These are phyloP conservation scores for Drosophila ercepeae DNA, from an alignment of 1,140 invertebrate species.

Conservation along the genomic window DNA sequence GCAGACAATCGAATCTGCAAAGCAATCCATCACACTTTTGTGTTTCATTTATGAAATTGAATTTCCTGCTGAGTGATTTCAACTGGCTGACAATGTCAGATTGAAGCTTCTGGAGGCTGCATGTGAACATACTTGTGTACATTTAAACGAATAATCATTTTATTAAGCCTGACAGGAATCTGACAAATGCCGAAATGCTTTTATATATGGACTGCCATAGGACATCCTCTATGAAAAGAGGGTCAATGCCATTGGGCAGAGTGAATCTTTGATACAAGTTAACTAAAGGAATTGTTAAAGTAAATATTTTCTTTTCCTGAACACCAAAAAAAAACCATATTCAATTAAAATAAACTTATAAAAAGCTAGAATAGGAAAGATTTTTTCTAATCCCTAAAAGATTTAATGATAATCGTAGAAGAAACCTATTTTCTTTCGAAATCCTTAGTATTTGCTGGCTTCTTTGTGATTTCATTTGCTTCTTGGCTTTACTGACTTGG, in stretches of 20 bases:
- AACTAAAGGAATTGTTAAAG: too few relatives aligned
- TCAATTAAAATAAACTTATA: neutral
- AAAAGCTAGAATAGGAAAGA: too few relatives aligned
- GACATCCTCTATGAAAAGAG: neutral
- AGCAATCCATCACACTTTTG: conserved; percentile 38
- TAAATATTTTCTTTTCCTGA: too few relatives aligned
- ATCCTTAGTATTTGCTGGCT: neutral
- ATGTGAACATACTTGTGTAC: conserved; percentile 3
- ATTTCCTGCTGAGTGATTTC: conserved; percentile 16
- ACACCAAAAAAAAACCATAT: too few relatives aligned
- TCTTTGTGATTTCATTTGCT: neutral
- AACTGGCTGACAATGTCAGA: conserved; percentile 23
- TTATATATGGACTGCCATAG: neutral
- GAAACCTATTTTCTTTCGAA: neutral
- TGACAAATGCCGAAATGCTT: conserved; percentile 29
- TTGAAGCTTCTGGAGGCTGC: conserved; percentile 2
- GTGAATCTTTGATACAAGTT: conserved; percentile 10
- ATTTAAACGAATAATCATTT: conserved; percentile 43
- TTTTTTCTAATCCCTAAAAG: too few relatives aligned
- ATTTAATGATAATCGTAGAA: too few relatives aligned
- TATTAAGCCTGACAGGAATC: conserved; percentile 34
- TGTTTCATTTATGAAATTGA: conserved; percentile 25
- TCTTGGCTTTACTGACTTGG: conserved; percentile 39
- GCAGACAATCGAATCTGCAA: conserved; percentile 11
- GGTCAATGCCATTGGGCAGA: neutral